Conservation (phyloP, 35 echinoderm and acorn worm genomes). For the Nesometra sesokonis region DNA sequence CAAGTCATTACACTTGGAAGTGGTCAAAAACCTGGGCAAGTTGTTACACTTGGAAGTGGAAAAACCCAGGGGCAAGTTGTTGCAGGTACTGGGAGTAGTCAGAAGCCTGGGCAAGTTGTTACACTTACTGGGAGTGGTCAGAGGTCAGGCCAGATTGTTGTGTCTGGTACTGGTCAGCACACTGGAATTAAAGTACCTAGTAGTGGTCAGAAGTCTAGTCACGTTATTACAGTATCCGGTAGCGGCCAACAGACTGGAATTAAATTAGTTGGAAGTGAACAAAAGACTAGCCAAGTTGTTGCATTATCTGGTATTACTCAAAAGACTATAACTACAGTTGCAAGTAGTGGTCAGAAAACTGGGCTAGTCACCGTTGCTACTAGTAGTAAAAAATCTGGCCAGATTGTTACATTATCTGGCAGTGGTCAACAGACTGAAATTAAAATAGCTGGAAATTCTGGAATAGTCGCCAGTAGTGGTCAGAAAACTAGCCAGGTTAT, state of each 20-base stretch:
- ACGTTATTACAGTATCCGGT: too few species aligned
- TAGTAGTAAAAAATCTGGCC: background rate
- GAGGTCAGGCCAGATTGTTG: background rate
- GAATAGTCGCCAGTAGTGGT: too few species aligned
- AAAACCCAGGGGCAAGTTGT: background rate
- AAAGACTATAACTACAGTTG: too few species aligned
- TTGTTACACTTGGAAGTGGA: background rate
- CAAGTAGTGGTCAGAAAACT: background rate
- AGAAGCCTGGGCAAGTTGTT: background rate
- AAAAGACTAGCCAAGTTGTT: background rate
- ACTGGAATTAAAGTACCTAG: too few species aligned
- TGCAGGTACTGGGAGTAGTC: background rate
- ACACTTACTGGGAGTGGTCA: background rate
- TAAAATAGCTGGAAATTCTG: too few species aligned
- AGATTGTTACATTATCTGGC: background rate
- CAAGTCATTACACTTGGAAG: background rate
- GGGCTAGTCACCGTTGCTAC: background rate
- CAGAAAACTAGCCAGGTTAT: too few species aligned
- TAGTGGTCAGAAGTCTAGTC: background rate
- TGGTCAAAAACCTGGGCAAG: background rate
- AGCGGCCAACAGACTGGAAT: too few species aligned
- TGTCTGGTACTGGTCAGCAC: too few species aligned
- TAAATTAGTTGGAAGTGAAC: too few species aligned
- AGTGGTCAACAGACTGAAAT: too few species aligned
- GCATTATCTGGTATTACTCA: too few species aligned